Conservation (phyloP, 2,797 vertebrate species). For the Poecile montanus region DNA sequence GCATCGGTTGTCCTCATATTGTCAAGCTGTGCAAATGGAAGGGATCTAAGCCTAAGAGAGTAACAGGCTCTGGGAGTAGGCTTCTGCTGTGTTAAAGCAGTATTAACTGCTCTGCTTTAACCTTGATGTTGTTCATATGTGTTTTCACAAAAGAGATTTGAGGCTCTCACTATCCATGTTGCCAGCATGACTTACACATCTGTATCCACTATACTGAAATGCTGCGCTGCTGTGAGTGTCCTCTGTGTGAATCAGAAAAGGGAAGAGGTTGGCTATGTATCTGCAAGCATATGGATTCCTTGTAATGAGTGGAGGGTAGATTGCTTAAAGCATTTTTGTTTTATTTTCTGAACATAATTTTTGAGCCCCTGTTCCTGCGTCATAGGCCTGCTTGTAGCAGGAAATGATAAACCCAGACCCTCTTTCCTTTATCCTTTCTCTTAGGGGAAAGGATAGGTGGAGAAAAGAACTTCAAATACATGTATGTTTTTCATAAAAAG, state of each 20-base stretch:
- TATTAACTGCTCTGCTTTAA: not conserved
- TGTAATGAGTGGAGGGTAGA: not conserved
- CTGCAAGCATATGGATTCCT: not conserved
- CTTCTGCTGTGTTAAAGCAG: not conserved
- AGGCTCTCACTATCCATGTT: not conserved
- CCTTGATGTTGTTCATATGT: not conserved
- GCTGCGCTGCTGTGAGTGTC: not conserved
- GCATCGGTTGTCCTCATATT: not conserved
- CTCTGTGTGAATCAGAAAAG: not conserved
- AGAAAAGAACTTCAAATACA: conserved; percentile 30
- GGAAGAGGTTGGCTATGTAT: not conserved
- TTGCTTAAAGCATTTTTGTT: conserved; percentile 14
- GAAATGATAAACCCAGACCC: conserved; percentile 17
- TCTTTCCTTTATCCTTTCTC: too few relatives aligned
- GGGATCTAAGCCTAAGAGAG: not conserved
- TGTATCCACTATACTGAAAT: not conserved
- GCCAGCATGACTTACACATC: not conserved
- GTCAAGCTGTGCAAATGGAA: conserved; percentile 19
- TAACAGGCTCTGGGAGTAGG: not conserved
- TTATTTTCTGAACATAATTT: conserved; percentile 6
- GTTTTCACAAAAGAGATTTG: not conserved
- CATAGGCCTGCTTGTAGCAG: conserved; percentile 21
- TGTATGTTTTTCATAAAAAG: conserved; percentile 23
- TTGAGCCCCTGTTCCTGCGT: not conserved
- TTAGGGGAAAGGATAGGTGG: not conserved